Evolutionary conservation across 2,888 invertebrate genomes (phyloP), one percentile per base, ranked within the genome.

Genomic region (Steinernema hermaphroditum): DNA sequence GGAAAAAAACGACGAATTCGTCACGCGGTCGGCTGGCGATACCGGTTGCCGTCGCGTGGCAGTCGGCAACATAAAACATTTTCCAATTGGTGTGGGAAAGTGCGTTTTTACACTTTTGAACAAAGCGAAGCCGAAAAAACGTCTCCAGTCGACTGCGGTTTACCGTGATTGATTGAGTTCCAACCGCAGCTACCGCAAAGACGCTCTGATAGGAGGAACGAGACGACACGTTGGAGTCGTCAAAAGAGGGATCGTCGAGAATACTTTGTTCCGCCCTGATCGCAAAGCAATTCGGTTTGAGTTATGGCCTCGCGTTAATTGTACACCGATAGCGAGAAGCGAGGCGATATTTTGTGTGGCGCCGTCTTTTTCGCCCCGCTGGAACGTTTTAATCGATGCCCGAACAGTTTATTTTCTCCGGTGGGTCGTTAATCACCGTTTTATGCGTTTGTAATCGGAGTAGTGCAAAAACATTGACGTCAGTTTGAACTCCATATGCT

Each of bases 61-160:
- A 16, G 62, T 29, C 62, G 62, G 62, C 62, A 62, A 32, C 62
- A 62, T 62, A 62, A 62, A 62, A 62, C 62, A 62, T n/a, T 62
- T n/a, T 27, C 16, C 62, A 32, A 32, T 62, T 32, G 62, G 62
- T 62, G 62, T 62, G 62, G 62, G 62, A 62, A 62, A 62, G 62
- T 62, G 62, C 16, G 62, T 62, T 62, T 62, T 62, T 62, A 62
- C 62, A 62, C 62, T 62, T 62, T 46, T 19, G 46, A 46, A 19
- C 46, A 46, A 19, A 16, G 46, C n/a, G 46, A 19, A 46, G 16
- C 46, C 46, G 62, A 62, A 62, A 62, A 62, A 29, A 24, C 62
- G 16, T 12, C 27, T 62, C 29, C 8, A 34, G 62, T 27, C 29
- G 16, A 22, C 24, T 2, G 2, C 29, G 62, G 32, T 8, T 34